These are phyloP conservation scores for Steinernema carpocapsae DNA, from an alignment of 2,888 invertebrate genomes.

Conservation along the genomic window DNA sequence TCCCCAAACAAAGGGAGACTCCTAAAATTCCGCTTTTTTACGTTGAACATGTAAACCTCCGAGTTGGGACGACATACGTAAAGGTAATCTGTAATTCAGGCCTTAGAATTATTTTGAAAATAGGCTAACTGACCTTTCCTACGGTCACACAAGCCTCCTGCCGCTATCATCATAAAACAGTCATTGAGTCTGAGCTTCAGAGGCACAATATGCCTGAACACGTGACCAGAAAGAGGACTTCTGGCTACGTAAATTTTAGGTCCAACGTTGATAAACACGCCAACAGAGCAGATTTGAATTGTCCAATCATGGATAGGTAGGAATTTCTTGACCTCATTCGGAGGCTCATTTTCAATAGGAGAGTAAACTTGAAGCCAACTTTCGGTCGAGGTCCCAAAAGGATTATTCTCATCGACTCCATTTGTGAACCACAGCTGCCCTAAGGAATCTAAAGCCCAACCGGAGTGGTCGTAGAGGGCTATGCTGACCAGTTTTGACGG, in stretches of 20 bases:
- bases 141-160: conserved; percentile 39
- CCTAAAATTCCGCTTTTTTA: conserved; percentile 41
- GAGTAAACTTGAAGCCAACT: conserved; percentile 38
- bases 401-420: conserved; percentile 48
- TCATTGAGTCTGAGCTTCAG: conserved; percentile 43
- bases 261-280: conserved; percentile 47
- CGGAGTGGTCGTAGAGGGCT: conserved; percentile 44
- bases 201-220: conserved; percentile 42
- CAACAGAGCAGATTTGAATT: conserved; percentile 44
- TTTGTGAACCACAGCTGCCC: conserved; percentile 51
- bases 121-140: neutral
- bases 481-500: conserved; percentile 48
- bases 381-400: conserved; percentile 43
- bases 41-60: conserved; percentile 44
- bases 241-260: conserved; percentile 41
- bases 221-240: conserved; percentile 44
- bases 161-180: conserved; percentile 43
- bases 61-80: conserved; percentile 37
- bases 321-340: conserved; percentile 38
- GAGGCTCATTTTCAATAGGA: conserved; percentile 29
- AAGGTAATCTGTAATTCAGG: neutral
- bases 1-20: conserved; percentile 40
- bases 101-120: neutral
- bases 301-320: conserved; percentile 46
- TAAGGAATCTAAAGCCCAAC: conserved; percentile 44